Conservation (phyloP, 2,888 invertebrate genomes). For the Plebejus argus region DNA sequence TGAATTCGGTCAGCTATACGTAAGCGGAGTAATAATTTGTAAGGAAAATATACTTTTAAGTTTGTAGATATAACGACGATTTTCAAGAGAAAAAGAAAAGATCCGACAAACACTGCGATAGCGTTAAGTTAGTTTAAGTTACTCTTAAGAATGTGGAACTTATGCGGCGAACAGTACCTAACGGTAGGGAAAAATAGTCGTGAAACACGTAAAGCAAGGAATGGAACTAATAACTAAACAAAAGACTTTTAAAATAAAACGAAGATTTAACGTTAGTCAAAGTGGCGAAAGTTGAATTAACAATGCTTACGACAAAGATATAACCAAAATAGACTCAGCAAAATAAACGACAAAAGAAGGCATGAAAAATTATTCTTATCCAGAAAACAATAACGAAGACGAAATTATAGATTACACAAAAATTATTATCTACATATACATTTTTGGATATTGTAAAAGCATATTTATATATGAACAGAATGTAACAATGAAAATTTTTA, state of each 20-base stretch:
- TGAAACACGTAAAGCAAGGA: not conserved
- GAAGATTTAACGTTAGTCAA: not conserved
- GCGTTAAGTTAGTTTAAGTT: not conserved
- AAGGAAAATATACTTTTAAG: not conserved
- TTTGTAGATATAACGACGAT: not conserved
- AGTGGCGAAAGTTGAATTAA: not conserved
- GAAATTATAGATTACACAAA: not conserved
- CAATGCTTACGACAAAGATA: no score
- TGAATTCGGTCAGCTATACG: not conserved
- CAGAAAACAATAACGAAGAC: not conserved
- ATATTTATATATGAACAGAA: no score
- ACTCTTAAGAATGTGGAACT: not conserved
- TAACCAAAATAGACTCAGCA: not conserved
- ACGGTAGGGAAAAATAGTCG: slow-evolving; percentile 20
- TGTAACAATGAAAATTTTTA: no score
- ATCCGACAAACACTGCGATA: not conserved
- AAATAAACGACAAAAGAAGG: not conserved
- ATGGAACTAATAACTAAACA: not conserved
- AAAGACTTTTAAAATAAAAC: not conserved
- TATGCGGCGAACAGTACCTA: not conserved
- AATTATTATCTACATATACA: no score
- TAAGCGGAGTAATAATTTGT: not conserved
- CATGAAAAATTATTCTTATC: not conserved
- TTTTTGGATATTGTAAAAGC: no score
- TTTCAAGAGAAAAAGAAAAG: not conserved